phyloP scores from a whole-genome alignment of 2,113 vertebrate genomes.

The Tragelaphus imberbis region DNA sequence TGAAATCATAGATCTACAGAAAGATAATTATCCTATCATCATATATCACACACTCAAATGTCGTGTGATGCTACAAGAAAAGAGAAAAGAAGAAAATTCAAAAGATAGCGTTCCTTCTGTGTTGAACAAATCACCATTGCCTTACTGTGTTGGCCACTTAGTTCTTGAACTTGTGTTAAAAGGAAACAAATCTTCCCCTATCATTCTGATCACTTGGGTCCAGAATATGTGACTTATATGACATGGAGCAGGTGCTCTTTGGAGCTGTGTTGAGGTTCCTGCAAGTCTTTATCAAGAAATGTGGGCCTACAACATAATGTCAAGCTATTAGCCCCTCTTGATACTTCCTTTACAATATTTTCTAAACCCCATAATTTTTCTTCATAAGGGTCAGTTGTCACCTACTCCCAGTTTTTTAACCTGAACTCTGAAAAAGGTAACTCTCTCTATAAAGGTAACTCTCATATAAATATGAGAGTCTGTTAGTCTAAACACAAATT shows the following conservation, averaged over 20 bases:
- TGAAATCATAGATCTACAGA: neutral
- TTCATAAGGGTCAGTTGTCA: neutral
- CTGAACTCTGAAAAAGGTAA: neutral
- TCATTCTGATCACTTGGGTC: neutral
- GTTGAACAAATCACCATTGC: neutral
- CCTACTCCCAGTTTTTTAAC: neutral
- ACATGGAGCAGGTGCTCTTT: neutral
- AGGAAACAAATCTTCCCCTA: neutral
- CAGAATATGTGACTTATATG: neutral
- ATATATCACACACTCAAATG: neutral
- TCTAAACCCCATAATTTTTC: neutral
- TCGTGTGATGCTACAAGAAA: rapidly evolving
- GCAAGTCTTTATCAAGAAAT: neutral
- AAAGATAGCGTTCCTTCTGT: neutral
- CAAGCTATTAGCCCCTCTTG: neutral
- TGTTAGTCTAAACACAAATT: neutral
- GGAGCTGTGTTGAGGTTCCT: neutral
- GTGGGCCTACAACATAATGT: neutral
- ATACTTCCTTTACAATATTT: neutral
- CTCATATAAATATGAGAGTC: neutral
- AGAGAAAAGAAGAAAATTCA: neutral
- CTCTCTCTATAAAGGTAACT: neutral
- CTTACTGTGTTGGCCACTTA: neutral
- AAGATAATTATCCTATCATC: neutral
- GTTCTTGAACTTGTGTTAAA: neutral